These are phyloP conservation scores for Lysandra coridon DNA, from an alignment of 2,888 invertebrate species.

Conservation along the genomic window DNA sequence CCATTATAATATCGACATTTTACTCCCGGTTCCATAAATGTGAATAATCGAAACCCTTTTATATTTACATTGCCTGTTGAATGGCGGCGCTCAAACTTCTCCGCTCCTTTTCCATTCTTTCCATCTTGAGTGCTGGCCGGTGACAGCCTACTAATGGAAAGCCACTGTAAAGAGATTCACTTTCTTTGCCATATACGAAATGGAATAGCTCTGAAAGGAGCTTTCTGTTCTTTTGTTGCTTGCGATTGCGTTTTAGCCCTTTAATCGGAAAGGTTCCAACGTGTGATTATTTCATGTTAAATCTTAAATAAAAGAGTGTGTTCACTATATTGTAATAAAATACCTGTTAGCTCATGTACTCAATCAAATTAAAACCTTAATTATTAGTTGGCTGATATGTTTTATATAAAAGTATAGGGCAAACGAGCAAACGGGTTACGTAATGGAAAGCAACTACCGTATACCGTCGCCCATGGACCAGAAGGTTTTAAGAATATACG, in stretches of 20 bases:
- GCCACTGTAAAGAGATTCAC: slow-evolving; percentile 58
- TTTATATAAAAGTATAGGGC: too few species aligned
- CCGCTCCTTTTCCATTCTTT: slow-evolving; percentile 51
- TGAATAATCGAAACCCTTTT: slow-evolving; percentile 17
- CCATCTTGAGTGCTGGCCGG: slow-evolving; percentile 54
- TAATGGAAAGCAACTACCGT: too few species aligned
- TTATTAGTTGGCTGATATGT: too few species aligned
- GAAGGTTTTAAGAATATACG: too few species aligned
- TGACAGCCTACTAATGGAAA: slow-evolving; percentile 75
- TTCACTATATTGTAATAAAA: not conserved
- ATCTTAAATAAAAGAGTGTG: not conserved
- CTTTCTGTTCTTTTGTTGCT: slow-evolving; percentile 51
- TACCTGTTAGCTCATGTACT: not conserved
- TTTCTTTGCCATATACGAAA: slow-evolving; percentile 56
- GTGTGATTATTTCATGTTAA: not conserved
- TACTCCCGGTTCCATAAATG: not conserved
- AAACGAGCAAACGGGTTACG: too few species aligned
- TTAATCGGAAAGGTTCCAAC: slow-evolving; percentile 40
- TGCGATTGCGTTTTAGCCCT: slow-evolving; percentile 39
- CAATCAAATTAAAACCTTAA: too few species aligned
- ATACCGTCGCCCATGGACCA: too few species aligned
- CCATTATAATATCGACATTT: not conserved
- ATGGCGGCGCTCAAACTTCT: slow-evolving; percentile 47
- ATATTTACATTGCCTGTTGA: slow-evolving; percentile 38
- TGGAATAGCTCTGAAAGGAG: slow-evolving; percentile 53